Conservation (phyloP, 2,113 vertebrate genomes). For the Daboia siamensis region DNA sequence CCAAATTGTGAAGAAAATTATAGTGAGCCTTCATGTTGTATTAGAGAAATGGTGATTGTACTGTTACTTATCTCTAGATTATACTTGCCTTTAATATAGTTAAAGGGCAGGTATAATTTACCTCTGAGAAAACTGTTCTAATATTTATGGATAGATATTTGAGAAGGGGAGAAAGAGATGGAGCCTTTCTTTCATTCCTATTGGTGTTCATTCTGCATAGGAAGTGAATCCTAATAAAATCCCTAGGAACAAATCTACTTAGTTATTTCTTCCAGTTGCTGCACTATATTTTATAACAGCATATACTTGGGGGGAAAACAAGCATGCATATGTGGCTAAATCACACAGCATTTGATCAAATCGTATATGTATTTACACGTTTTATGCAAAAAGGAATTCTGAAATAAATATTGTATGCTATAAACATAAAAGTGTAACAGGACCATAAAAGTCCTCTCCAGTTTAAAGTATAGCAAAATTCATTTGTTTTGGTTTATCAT, state of each 20-base stretch:
- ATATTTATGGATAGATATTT: background rate
- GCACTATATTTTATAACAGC: background rate
- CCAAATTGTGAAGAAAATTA: background rate
- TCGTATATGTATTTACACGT: background rate
- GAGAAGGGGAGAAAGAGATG: background rate
- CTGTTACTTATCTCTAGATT: background rate
- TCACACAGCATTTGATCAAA: background rate
- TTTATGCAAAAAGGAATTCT: background rate
- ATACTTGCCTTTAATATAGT: background rate
- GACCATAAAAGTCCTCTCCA: background rate
- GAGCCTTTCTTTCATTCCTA: background rate
- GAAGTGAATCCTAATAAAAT: background rate
- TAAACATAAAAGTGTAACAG: background rate
- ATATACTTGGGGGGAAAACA: background rate
- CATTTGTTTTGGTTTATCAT: background rate
- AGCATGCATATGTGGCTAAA: background rate
- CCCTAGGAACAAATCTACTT: background rate
- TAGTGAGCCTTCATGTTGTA: background rate
- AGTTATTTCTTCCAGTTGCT: background rate
- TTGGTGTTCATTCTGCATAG: background rate
- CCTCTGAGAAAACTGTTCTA: background rate
- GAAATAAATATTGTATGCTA: background rate
- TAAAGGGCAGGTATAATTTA: too few species aligned
- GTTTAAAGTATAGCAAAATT: background rate
- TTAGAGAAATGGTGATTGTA: background rate